Conservation (phyloP, 1,140 invertebrate genomes). For the Drosophila watanabei region DNA sequence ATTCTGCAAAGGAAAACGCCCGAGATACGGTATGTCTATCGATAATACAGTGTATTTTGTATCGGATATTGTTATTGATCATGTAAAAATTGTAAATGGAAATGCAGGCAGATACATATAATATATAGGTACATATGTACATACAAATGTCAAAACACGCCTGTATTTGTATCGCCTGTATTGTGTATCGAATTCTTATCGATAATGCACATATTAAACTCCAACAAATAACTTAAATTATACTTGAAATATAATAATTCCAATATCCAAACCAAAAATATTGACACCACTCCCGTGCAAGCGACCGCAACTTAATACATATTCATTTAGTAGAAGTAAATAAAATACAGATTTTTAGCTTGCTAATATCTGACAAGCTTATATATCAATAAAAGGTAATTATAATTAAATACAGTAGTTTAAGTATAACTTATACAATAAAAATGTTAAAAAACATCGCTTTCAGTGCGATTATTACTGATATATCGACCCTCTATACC, state of each 20-base stretch:
- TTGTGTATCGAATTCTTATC: neutral
- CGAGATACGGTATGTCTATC: neutral
- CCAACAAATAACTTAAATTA: neutral
- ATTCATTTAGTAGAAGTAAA: neutral
- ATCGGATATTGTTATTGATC: neutral
- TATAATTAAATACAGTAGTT: neutral
- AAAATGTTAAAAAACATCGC: neutral
- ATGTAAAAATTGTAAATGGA: neutral
- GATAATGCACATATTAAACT: neutral
- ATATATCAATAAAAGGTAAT: neutral
- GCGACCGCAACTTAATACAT: neutral
- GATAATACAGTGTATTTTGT: neutral
- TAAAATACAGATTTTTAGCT: constrained; percentile 7
- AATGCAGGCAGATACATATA: neutral
- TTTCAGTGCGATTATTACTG: neutral
- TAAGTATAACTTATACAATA: neutral
- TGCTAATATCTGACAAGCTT: neutral
- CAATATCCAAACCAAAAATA: neutral
- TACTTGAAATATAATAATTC: neutral
- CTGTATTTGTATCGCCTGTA: neutral
- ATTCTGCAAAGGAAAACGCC: neutral
- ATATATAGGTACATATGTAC: neutral
- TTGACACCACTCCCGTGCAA: neutral
- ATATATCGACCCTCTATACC: constrained; percentile 1
- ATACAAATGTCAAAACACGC: neutral